Conservation (phyloP, 2,113 vertebrate species). For the Verasper variegatus region DNA sequence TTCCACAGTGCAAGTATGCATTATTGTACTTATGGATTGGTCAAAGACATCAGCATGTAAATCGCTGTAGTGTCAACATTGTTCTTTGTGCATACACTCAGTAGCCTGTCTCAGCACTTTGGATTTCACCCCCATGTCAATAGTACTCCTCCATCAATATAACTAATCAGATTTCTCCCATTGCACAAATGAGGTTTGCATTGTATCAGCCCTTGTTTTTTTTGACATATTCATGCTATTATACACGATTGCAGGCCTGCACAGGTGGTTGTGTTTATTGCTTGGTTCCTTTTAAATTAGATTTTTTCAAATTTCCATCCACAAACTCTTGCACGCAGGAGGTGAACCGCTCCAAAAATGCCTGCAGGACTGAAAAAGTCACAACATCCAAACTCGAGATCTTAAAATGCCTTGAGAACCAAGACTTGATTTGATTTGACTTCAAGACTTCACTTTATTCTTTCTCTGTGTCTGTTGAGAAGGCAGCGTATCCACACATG, state of each 20-base stretch:
- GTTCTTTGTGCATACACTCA: constrained; percentile 33
- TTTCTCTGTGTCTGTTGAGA: neutral
- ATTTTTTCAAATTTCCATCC: neutral
- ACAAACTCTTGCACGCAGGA: neutral
- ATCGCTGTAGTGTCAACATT: constrained; percentile 58
- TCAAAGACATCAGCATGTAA: constrained; percentile 53
- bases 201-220: constrained; percentile 31
- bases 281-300: constrained; percentile 3
- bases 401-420: neutral
- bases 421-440: neutral
- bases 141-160: constrained; percentile 38
- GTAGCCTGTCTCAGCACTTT: constrained; percentile 68
- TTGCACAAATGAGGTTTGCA: constrained; percentile 51
- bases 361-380: neutral
- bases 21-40: constrained; percentile 65
- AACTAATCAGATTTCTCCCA: constrained; percentile 52
- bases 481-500: neutral
- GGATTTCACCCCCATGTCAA: constrained; percentile 33
- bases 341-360: neutral
- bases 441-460: too few species aligned
- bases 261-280: constrained; percentile 8
- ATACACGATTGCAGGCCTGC: neutral
- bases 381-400: neutral
- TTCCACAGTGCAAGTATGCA: constrained; percentile 27
- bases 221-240: constrained; percentile 19